Evolutionary conservation across 2,888 invertebrate species (phyloP).

Genomic region (Drosophila colorata): DNA sequence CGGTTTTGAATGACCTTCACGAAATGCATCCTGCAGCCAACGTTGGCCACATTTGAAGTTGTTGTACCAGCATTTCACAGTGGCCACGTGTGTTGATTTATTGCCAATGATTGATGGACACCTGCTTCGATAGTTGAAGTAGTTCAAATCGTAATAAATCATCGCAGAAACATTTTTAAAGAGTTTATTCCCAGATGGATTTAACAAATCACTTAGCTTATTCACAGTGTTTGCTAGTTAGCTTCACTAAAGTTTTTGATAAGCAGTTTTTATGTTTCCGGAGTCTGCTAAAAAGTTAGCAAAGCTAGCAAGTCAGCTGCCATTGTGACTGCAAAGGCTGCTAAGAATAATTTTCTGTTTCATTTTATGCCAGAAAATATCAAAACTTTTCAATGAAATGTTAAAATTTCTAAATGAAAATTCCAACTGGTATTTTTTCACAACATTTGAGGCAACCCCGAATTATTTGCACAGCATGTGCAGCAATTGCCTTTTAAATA

Average conservation of each 20-base stretch:
- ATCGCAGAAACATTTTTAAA: neutral
- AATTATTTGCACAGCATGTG: constrained; percentile 2
- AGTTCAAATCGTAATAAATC: too few relatives aligned
- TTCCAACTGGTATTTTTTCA: too few relatives aligned
- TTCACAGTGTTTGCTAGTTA: too few relatives aligned
- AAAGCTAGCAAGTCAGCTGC: neutral
- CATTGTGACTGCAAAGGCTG: too few relatives aligned
- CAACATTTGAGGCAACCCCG: constrained; percentile 1
- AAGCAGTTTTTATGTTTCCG: too few relatives aligned
- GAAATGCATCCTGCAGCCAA: neutral
- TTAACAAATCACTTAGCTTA: too few relatives aligned
- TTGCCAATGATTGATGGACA: constrained; percentile 1
- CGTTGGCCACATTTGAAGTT: neutral
- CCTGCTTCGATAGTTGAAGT: neutral
- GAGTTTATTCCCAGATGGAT: too few relatives aligned
- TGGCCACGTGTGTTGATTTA: neutral
- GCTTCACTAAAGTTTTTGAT: too few relatives aligned
- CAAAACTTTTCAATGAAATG: too few relatives aligned
- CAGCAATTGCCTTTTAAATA: constrained; percentile 3
- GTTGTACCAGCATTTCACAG: neutral
- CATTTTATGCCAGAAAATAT: too few relatives aligned
- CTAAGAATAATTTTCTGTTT: too few relatives aligned
- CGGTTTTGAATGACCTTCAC: neutral
- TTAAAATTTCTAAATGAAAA: too few relatives aligned
- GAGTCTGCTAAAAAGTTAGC: neutral